Base-by-base conservation (phyloP, 2,113 vertebrate species). In the Pseudorectes ferrugineus region DNA sequence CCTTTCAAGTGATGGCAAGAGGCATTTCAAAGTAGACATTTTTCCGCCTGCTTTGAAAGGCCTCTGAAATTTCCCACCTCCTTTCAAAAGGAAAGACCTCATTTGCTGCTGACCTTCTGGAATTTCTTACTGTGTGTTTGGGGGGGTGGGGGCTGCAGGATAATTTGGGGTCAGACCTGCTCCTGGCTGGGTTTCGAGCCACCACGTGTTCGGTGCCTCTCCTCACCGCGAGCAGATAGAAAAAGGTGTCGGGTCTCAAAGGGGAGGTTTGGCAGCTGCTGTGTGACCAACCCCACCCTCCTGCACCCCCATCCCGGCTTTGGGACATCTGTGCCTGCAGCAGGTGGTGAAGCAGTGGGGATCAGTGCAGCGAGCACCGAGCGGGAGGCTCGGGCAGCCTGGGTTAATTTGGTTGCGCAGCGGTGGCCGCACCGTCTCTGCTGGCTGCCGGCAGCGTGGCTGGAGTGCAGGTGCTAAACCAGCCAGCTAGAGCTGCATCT, bases 191-290 rank as follows among this genome's bases (percentile, higher is more conserved):
- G 29, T 31, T 52, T 38, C 22, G 43, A 12, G 65, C 9, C 11
- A 9, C 11, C 19, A 7, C 0, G 1, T 9, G 11, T 40, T 74
- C 0, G 0, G 14, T 67, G 8, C 59, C 42, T 46, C 54, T 57
- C 31, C 24, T 57, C 67, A 25, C 49, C 23, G 3, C 0, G 2
- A 43, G 55, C 38, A 43, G 22, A 9, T 1, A 33, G 66, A 61
- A 36, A 25, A 67, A 68, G 24, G 40, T 38, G 42, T 36, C 24
- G 5, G 19, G 15, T 48, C 55, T 63, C 18, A 51, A 33, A 48
- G 6, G 54, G 49, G 13, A 70, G 42, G 29, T 55, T 75, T 38
- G 19, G 40, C 68, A 77, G 55, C 88, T 67, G 24, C 52, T 24
- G 12, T 29, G 45, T n/a, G 59, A n/a, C 33, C 43, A 15, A 2